These are phyloP conservation scores for Abscondita cerata DNA, from an alignment of 2,888 invertebrate species.

Conservation along the genomic window DNA sequence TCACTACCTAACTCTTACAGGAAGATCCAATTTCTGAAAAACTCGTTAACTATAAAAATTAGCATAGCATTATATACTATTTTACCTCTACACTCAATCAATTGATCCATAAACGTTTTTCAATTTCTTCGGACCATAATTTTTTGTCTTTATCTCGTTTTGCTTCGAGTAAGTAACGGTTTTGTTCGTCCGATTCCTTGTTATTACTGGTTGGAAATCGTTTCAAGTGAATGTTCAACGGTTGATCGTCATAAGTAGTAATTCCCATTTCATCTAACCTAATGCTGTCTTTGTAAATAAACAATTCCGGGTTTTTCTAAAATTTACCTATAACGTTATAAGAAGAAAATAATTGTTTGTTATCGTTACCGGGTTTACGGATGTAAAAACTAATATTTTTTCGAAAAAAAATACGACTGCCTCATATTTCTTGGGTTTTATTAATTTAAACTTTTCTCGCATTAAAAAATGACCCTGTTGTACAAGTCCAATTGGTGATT, in stretches of 20 bases:
- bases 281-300: slow-evolving; percentile 49
- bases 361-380: slow-evolving; percentile 38
- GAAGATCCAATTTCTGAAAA: too few relatives aligned
- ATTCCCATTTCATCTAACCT: slow-evolving; percentile 50
- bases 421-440: slow-evolving; percentile 49
- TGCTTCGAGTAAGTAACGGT: slow-evolving; percentile 43
- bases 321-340: slow-evolving; percentile 15
- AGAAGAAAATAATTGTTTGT: neutral
- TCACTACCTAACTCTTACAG: too few relatives aligned
- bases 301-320: slow-evolving; percentile 47
- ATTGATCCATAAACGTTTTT: slow-evolving; percentile 51
- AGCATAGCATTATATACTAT: too few relatives aligned
- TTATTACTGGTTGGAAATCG: slow-evolving; percentile 28
- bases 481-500: slow-evolving; percentile 54
- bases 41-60: too few relatives aligned
- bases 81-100: slow-evolving; percentile 51
- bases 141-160: slow-evolving; percentile 48
- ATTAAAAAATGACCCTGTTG: slow-evolving; percentile 51
- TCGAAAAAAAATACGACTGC: slow-evolving; percentile 53
- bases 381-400: slow-evolving; percentile 50
- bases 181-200: slow-evolving; percentile 20
- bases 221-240: slow-evolving; percentile 47
- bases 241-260: slow-evolving; percentile 47
- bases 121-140: slow-evolving; percentile 49
- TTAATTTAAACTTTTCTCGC: slow-evolving; percentile 50